These are phyloP conservation scores for Mamestra configurata DNA, from an alignment of 1,140 invertebrate species.

Conservation along the genomic window DNA sequence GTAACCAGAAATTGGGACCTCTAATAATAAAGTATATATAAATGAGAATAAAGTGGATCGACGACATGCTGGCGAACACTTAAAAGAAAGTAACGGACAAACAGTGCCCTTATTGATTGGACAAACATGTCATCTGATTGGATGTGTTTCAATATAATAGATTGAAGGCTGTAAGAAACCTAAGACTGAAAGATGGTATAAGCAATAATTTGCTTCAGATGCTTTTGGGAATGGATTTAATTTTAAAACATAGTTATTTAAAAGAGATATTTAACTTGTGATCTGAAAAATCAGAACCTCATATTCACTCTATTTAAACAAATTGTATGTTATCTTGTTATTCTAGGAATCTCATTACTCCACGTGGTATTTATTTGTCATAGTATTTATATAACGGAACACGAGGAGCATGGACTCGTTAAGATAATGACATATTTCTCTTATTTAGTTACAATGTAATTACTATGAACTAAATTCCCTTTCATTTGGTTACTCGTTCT, in stretches of 20 bases:
- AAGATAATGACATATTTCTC: constrained; percentile 1
- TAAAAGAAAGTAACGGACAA: not conserved
- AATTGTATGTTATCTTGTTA: constrained; percentile 19
- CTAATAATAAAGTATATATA: constrained; percentile 32
- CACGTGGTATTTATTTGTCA: constrained; percentile 32
- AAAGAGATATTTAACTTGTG: too few relatives aligned
- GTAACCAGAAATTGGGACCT: constrained; percentile 43
- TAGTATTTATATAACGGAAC: constrained; percentile 5
- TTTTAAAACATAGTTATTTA: not conserved
- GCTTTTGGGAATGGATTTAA: too few relatives aligned
- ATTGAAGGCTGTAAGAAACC: not conserved
- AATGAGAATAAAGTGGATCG: not conserved
- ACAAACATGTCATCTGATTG: constrained; percentile 29
- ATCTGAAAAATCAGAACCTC: not conserved
- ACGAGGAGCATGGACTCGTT: constrained; percentile 11
- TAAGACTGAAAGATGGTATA: not conserved
- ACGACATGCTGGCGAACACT: not conserved
- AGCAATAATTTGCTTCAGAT: not conserved
- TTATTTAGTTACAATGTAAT: constrained; percentile 19
- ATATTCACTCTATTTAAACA: too few relatives aligned
- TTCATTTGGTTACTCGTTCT: not conserved
- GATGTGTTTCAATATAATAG: not conserved
- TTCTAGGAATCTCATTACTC: constrained; percentile 18
- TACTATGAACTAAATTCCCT: not conserved
- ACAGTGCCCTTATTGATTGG: constrained; percentile 12